Evolutionary conservation across 2,888 invertebrate genomes (phyloP).

Genomic region (Dichetophora obliterata): DNA sequence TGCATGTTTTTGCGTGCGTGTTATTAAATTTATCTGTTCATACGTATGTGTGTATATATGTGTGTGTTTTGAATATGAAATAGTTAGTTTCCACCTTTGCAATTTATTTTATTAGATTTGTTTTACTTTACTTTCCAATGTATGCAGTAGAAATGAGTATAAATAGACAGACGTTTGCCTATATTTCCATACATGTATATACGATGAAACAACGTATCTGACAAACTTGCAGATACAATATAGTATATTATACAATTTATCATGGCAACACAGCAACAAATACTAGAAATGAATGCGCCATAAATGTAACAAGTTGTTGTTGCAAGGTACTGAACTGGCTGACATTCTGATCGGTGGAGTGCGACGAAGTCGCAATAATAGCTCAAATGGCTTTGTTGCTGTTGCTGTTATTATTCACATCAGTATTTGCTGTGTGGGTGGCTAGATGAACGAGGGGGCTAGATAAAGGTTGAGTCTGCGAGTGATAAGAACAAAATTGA

Average conservation of each 20-base stretch:
- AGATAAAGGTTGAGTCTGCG: neutral
- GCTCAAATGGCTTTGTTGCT: neutral
- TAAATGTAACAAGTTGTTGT: slow-evolving; percentile 54
- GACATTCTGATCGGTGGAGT: neutral
- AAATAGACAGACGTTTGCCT: too few relatives aligned
- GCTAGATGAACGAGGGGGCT: neutral
- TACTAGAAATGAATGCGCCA: slow-evolving; percentile 7
- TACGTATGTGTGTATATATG: neutral
- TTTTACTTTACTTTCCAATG: neutral
- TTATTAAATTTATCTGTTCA: too few relatives aligned
- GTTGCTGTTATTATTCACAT: too few relatives aligned
- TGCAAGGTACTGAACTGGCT: neutral
- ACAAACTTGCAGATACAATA: slow-evolving; percentile 34
- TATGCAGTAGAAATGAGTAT: too few relatives aligned
- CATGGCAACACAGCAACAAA: too few relatives aligned
- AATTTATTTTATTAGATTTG: slow-evolving; percentile 24
- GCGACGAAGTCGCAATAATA: neutral
- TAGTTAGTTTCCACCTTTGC: slow-evolving; percentile 39
- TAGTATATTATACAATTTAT: too few relatives aligned
- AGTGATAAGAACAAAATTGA: neutral
- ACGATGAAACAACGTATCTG: slow-evolving; percentile 52
- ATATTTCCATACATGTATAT: slow-evolving; percentile 14
- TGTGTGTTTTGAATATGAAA: slow-evolving; percentile 42
- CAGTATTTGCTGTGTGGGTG: neutral
- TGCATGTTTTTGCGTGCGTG: too few relatives aligned